phyloP scores from a whole-genome alignment of 2,113 vertebrate genomes.

The Todiramphus saurophagus region DNA sequence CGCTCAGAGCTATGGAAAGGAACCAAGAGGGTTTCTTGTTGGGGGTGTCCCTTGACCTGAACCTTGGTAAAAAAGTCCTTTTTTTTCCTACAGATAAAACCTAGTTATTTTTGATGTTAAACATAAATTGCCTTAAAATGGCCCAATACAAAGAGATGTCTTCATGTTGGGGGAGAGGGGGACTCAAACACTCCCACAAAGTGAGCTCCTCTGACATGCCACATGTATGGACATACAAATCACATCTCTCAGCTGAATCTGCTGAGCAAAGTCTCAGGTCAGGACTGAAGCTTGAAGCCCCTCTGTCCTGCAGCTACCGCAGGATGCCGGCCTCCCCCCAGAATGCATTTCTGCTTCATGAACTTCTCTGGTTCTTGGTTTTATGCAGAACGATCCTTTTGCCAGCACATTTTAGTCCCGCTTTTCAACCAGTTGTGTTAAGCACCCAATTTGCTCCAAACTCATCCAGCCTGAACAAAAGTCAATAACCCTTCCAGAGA shows the following conservation, averaged over 20 bases:
- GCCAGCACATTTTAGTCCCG: not conserved
- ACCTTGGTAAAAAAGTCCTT: not conserved
- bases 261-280: not conserved
- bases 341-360: accelerated
- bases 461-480: not conserved
- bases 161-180: not conserved
- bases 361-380: not conserved
- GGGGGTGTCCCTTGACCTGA: not conserved
- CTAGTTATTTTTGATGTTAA: not conserved
- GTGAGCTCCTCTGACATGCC: accelerated
- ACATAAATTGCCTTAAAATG: not conserved
- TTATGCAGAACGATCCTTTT: not conserved
- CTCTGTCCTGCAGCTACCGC: accelerated
- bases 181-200: not conserved
- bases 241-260: accelerated
- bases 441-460: not conserved
- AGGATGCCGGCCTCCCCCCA: not conserved
- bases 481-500: not conserved
- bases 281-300: not conserved
- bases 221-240: not conserved
- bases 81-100: not conserved
- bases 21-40: not conserved
- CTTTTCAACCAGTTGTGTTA: not conserved
- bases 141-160: not conserved
- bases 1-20: accelerated